Conservation (phyloP, 1,140 invertebrate species). For the Saccostrea echinata region DNA sequence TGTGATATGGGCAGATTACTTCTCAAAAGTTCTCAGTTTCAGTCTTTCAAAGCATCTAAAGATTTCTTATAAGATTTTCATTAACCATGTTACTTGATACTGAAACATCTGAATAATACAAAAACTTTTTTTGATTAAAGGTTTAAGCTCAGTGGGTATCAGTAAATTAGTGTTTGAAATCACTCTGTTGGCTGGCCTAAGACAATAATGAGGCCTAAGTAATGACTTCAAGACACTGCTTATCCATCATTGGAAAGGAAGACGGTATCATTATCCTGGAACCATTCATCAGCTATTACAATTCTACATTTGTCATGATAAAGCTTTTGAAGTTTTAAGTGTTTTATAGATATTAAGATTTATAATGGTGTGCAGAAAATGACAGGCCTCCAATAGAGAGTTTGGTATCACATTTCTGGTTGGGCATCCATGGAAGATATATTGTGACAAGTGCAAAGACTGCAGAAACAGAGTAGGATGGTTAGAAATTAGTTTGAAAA, state of each 20-base stretch:
- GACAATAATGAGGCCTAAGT: slow-evolving; percentile 34
- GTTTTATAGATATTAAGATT: slow-evolving; percentile 17
- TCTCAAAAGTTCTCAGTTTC: background rate
- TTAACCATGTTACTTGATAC: background rate
- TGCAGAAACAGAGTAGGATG: background rate
- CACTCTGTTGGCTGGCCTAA: slow-evolving; percentile 6
- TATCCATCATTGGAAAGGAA: slow-evolving; percentile 28
- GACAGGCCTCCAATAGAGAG: slow-evolving; percentile 9
- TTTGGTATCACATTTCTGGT: slow-evolving; percentile 3
- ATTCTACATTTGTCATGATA: slow-evolving; percentile 37
- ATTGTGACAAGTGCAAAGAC: slow-evolving; percentile 17
- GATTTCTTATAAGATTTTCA: background rate
- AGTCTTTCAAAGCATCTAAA: background rate
- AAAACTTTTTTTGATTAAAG: slow-evolving; percentile 2
- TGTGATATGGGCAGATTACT: background rate
- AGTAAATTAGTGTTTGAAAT: slow-evolving; percentile 18
- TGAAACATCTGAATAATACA: background rate
- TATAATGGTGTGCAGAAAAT: slow-evolving; percentile 13
- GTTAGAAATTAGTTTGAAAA: background rate
- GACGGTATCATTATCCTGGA: background rate
- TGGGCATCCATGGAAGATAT: background rate
- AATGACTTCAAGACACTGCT: background rate
- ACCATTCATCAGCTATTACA: slow-evolving; percentile 31
- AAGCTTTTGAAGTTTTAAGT: slow-evolving; percentile 39
- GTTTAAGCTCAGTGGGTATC: slow-evolving; percentile 1